Percentiles rank a stretch among this genome's conserved stretches.
Evolutionary conservation across 2,797 vertebrate genomes (phyloP).

Genomic region (Lepidocolaptes lacrymiger): DNA sequence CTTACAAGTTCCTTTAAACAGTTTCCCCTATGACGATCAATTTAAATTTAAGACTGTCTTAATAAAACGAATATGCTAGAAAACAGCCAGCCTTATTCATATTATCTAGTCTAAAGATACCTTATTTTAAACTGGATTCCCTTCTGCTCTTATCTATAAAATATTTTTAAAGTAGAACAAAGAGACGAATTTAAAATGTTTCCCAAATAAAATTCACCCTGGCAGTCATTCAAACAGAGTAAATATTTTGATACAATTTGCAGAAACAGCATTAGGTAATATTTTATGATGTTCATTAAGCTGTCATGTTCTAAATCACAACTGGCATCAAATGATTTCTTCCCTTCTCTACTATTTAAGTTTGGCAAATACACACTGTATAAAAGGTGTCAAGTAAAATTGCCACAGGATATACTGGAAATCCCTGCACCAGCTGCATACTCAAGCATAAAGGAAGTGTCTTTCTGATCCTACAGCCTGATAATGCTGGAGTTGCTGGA

Average conservation of each 20-base stretch:
- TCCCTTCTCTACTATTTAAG: neutral
- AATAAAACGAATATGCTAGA: neutral
- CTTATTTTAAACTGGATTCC: constrained; percentile 16
- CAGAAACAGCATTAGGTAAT: constrained; percentile 44
- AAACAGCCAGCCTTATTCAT: neutral
- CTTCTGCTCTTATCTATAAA: constrained; percentile 11
- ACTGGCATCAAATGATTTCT: neutral
- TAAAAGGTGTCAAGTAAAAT: constrained; percentile 64
- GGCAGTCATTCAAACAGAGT: constrained; percentile 34
- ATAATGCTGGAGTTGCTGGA: constrained; percentile 46
- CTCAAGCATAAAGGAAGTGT: constrained; percentile 46
- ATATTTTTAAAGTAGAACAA: constrained; percentile 21
- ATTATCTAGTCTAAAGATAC: neutral
- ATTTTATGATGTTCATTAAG: constrained; percentile 53
- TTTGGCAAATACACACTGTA: constrained; percentile 31
- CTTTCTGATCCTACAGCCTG: constrained; percentile 49
- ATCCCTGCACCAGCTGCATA: constrained; percentile 64
- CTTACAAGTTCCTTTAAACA: neutral
- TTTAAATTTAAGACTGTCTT: neutral
- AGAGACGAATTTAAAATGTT: constrained; percentile 18
- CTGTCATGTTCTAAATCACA: constrained; percentile 45
- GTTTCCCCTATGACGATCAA: neutral
- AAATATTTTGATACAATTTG: constrained; percentile 48
- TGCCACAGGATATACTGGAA: constrained; percentile 62
- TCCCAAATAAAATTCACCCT: constrained; percentile 39